A percentile compares a stretch with the other conserved stretches of the same genome.
These are phyloP conservation scores for Gari tellinella DNA, from an alignment of 2,888 invertebrate species.

Conservation along the genomic window DNA sequence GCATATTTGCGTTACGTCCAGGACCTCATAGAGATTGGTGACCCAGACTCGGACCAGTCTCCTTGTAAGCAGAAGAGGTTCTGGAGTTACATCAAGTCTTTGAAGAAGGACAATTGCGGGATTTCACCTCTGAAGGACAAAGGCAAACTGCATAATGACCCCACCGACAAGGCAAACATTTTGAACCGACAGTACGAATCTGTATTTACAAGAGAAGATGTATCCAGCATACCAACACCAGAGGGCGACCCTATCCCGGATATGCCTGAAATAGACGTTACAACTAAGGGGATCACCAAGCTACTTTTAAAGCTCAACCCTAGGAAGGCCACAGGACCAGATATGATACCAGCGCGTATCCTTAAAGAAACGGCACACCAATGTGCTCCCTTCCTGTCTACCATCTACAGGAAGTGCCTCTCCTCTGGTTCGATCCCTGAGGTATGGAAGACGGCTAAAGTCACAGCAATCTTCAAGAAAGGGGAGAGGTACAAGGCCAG, in stretches of 20 bases:
- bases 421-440: constrained; percentile 2
- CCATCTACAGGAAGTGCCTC: constrained; percentile 20
- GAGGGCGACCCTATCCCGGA: constrained; percentile 6
- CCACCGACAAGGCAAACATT: constrained; percentile 25
- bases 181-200: constrained; percentile 26
- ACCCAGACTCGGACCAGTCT: constrained; percentile 7
- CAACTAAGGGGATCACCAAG: not conserved
- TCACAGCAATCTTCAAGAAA: constrained; percentile 22
- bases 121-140: constrained; percentile 23
- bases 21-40: constrained; percentile 15
- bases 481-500: constrained; percentile 20
- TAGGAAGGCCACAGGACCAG: constrained; percentile 10
- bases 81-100: constrained; percentile 31
- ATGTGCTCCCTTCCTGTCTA: constrained; percentile 10
- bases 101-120: constrained; percentile 24
- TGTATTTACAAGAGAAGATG: constrained; percentile 12
- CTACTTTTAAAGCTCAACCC: constrained; percentile 13
- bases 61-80: constrained; percentile 28
- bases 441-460: constrained; percentile 22
- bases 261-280: constrained; percentile 8
- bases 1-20: constrained; percentile 21
- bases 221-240: not conserved
- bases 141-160: constrained; percentile 18
- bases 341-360: constrained; percentile 14
- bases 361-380: constrained; percentile 21